Base-by-base conservation (phyloP, 2,113 vertebrate genomes). In the Spilogale gracilis region DNA sequence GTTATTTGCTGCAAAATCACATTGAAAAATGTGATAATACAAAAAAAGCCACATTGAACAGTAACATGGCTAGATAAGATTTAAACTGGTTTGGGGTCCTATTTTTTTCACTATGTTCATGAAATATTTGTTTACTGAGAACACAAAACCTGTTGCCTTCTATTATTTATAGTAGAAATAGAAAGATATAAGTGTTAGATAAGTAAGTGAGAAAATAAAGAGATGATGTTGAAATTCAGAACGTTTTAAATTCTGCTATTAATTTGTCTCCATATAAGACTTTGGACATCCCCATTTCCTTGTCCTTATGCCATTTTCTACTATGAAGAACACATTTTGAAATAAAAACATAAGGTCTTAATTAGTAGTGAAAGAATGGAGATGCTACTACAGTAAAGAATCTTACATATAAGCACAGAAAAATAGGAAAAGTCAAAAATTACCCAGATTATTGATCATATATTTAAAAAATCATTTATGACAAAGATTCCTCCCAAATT, bases 121-220 rank as follows among this genome's bases (percentile, higher is more conserved):
- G 30, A 58, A 79, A 56, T 71, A 69, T 91, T 89, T 95, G 30
- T 60, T 97, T 78, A 79, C 32, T 93, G 23, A 89, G 38, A 94
- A 50, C 32, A 61, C 2, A 71, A 38, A 94, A 52, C 27, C 50
- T 83, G 32, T 87, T 76, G 13, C 21, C 52, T 67, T 61, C 61
- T 45, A 69, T 89, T 58, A 60, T 67, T 56, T 56, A 74, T 48
- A 61, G 4, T 61, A 52, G n/a, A 94, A 90, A 25, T 83, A 67
- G 3, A 67, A 93, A 88, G 21, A 63, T 0, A 0, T 89, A 30
- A 67, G 21, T 71, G 21, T 54, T 79, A 90, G n/a, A 69, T 69
- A 87, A 50, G 25, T 61, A 8, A 30, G 8, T 27, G 6, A 86
- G 45, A 94, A 91, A 30, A 76, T 73, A 60, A 65, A 61, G 58